Conservation (phyloP, 2,797 vertebrate species). For the Ctenopoma multispine region DNA sequence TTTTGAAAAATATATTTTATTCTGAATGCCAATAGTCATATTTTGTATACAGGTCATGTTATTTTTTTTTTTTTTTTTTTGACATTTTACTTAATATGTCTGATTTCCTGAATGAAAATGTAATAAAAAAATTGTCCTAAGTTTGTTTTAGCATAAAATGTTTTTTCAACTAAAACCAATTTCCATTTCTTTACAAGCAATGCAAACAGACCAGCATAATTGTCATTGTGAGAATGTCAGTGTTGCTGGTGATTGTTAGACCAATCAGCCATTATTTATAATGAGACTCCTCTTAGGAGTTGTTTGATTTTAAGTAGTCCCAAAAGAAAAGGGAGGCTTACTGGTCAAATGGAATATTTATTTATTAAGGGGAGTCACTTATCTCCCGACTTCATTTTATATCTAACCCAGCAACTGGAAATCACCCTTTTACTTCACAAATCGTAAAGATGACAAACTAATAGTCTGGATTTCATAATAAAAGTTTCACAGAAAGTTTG, state of each 20-base stretch:
- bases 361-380: constrained; percentile 22
- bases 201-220: background rate
- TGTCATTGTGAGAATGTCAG: constrained; percentile 5
- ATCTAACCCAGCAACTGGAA: constrained; percentile 23
- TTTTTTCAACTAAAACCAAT: background rate
- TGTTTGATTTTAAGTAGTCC: constrained; percentile 23
- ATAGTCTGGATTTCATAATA: constrained; percentile 4
- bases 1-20: background rate
- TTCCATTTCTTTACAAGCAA: background rate
- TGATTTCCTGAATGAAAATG: background rate
- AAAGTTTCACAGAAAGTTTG: constrained; percentile 10
- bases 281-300: constrained; percentile 14
- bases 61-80: background rate
- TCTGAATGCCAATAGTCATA: background rate
- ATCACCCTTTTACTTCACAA: constrained; percentile 18
- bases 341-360: constrained; percentile 49
- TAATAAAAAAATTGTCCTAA: no score
- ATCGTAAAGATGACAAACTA: constrained; percentile 6
- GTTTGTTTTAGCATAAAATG: constrained; percentile 12
- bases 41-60: background rate
- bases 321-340: constrained; percentile 11
- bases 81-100: background rate
- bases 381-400: constrained; percentile 34
- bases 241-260: constrained; percentile 15
- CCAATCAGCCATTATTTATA: constrained; percentile 14